Conservation (phyloP, 2,888 invertebrate genomes). For the Hirtodrosophila duncani region DNA sequence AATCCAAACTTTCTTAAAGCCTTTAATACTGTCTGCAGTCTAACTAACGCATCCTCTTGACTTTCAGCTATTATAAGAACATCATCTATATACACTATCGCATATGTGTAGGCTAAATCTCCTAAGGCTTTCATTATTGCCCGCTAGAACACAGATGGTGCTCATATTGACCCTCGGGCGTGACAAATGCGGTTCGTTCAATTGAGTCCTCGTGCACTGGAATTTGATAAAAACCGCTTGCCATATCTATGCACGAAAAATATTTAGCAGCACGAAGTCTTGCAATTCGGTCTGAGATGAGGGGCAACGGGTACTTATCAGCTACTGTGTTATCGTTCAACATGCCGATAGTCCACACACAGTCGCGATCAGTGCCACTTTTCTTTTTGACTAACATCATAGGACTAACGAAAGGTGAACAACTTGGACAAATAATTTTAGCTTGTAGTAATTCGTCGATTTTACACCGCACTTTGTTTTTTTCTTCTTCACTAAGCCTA, state of each 20-base stretch:
- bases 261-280: conserved; percentile 3
- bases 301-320: conserved; percentile 1
- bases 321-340: conserved; percentile 7
- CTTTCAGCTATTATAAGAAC: too few species aligned
- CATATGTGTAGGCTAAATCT: neutral
- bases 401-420: conserved; percentile 7
- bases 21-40: too few species aligned
- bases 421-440: conserved; percentile 6
- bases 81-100: conserved; percentile 6
- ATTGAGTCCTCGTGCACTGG: conserved; percentile 1
- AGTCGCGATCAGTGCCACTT: conserved; percentile 1
- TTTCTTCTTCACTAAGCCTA: conserved; percentile 10
- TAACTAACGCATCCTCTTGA: too few species aligned
- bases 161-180: conserved; percentile 1
- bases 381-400: conserved; percentile 12
- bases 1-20: too few species aligned
- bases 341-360: too few species aligned
- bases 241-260: conserved; percentile 8
- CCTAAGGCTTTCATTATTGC: conserved; percentile 7
- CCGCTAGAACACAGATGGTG: conserved; percentile 5
- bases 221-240: neutral
- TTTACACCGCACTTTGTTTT: conserved; percentile 4
- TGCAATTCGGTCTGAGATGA: conserved; percentile 1
- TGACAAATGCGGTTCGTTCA: too few species aligned
- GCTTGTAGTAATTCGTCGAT: conserved; percentile 6